These are phyloP conservation scores for Echiichthys vipera DNA, from an alignment of 2,797 vertebrate species.

Conservation along the genomic window DNA sequence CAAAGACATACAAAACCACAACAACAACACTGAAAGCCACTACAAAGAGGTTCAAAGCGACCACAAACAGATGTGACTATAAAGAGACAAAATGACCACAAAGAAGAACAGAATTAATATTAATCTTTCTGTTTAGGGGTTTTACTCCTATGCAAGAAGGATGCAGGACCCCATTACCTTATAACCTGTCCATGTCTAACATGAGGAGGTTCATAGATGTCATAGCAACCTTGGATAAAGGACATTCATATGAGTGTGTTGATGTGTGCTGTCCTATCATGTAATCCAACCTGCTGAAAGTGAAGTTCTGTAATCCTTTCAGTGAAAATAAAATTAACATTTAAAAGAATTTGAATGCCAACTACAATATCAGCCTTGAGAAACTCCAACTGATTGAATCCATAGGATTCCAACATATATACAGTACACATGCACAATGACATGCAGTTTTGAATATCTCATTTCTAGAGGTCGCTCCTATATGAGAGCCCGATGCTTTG, in stretches of 20 bases:
- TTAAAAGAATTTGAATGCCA: no score
- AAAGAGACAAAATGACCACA: not conserved
- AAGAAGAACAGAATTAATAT: not conserved
- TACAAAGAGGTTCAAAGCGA: rapidly evolving
- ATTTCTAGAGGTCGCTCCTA: conserved; percentile 15
- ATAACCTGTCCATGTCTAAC: not conserved
- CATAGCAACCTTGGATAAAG: conserved; percentile 1
- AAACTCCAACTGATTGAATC: conserved; percentile 10
- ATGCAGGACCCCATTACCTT: not conserved
- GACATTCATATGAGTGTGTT: no score
- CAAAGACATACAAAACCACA: no score
- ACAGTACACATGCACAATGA: not conserved
- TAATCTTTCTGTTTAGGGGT: not conserved
- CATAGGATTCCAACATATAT: not conserved
- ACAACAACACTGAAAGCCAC: not conserved
- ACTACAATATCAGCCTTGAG: not conserved
- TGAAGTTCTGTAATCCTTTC: no score
- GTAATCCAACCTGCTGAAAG: no score
- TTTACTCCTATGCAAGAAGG: no score
- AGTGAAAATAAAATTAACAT: no score
- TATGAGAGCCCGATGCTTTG: conserved; percentile 43
- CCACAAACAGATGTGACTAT: no score
- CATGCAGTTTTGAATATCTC: conserved; percentile 9
- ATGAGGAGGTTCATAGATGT: not conserved
- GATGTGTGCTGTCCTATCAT: no score